phyloP scores from a whole-genome alignment of 1,140 invertebrate genomes.

The Euschistus heros region DNA sequence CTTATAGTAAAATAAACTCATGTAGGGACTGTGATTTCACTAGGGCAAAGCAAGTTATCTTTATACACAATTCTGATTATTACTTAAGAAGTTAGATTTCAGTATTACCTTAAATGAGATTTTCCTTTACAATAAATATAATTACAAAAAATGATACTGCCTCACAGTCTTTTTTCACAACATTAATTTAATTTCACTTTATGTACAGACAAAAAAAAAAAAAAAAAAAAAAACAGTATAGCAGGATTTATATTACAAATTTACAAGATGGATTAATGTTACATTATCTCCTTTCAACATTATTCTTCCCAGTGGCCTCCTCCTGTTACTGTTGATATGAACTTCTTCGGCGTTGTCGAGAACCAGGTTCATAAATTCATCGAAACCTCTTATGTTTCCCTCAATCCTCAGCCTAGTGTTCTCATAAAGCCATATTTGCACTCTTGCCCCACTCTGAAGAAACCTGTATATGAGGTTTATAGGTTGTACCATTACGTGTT shows the following conservation, averaged over 20 bases:
- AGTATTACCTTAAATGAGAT: too few species aligned
- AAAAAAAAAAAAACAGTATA: constrained; percentile 9
- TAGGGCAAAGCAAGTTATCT: too few species aligned
- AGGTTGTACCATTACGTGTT: constrained; percentile 97
- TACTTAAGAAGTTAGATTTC: too few species aligned
- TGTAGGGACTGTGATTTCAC: too few species aligned
- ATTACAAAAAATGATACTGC: too few species aligned
- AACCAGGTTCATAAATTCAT: constrained; percentile 99
- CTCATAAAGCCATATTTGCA: constrained; percentile 48
- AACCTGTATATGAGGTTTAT: constrained; percentile 92
- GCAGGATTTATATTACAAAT: constrained; percentile 23
- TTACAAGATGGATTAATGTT: constrained; percentile 73
- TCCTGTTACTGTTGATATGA: constrained; percentile 75
- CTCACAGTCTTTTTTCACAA: too few species aligned
- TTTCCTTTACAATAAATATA: too few species aligned
- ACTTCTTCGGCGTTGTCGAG: constrained; percentile 96
- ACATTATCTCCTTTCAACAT: constrained; percentile 95
- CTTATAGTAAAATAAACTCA: too few species aligned
- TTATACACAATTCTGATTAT: too few species aligned
- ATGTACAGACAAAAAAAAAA: too few species aligned
- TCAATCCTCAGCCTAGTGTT: constrained; percentile 58
- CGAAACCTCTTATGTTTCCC: constrained; percentile 96
- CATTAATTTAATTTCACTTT: too few species aligned
- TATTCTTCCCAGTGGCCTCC: constrained; percentile 74
- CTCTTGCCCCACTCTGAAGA: constrained; percentile 82